phyloP scores from a whole-genome alignment of 1,140 invertebrate species.

The Druon quercuslanigerum region DNA sequence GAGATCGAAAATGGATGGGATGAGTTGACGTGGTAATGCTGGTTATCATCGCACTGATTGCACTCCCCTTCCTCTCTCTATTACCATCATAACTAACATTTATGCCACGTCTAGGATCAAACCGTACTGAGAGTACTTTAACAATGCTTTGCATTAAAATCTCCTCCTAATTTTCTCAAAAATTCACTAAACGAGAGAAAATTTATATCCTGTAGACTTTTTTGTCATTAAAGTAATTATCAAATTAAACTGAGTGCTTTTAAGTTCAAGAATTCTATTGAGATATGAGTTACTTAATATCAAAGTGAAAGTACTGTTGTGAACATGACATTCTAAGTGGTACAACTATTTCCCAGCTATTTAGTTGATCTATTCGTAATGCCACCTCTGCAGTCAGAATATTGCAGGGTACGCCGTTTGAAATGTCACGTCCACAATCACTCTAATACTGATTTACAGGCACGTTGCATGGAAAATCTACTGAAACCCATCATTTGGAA shows the following conservation, averaged over 20 bases:
- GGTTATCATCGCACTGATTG: conserved; percentile 61
- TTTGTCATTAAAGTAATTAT: no score
- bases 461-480: background rate
- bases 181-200: no score
- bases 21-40: conserved; percentile 58
- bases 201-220: no score
- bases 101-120: background rate
- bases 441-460: conserved; percentile 11
- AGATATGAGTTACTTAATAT: background rate
- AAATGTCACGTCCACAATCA: conserved; percentile 15
- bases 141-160: background rate
- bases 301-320: conserved; percentile 1
- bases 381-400: conserved; percentile 2
- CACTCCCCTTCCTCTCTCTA: conserved; percentile 39
- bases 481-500: background rate
- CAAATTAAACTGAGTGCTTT: background rate
- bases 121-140: background rate
- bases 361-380: conserved; percentile 15
- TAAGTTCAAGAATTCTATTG: background rate
- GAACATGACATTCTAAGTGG: conserved; percentile 3
- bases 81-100: conserved; percentile 2
- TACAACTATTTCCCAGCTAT: conserved; percentile 19
- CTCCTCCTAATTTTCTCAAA: no score
- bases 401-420: background rate
- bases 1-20: conserved; percentile 51